A percentile compares a stretch with the other conserved stretches of the same genome.
phyloP scores from a whole-genome alignment of 2,888 invertebrate species.

The Nesidiocoris tenuis region DNA sequence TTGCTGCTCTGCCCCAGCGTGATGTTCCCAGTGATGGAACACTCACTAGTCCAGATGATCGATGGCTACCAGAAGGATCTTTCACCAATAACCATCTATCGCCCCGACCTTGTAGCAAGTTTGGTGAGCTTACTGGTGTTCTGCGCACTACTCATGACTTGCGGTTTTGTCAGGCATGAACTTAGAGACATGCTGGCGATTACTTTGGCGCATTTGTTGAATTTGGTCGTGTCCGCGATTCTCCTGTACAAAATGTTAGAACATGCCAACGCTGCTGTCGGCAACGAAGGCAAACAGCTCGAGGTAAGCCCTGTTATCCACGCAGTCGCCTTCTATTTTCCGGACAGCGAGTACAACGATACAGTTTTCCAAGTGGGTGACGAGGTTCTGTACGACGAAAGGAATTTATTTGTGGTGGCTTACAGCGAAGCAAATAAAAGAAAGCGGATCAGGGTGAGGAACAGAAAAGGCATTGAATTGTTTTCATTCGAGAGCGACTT shows the following conservation, averaged over 20 bases:
- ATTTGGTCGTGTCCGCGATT: neutral
- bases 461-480: neutral
- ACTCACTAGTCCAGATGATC: too few species aligned
- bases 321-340: neutral
- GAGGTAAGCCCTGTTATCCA: neutral
- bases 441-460: neutral
- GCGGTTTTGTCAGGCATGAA: neutral
- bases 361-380: neutral
- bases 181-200: neutral
- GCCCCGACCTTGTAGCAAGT: neutral
- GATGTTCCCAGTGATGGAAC: neutral
- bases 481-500: neutral
- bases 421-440: neutral
- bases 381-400: neutral
- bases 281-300: too few species aligned
- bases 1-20: neutral
- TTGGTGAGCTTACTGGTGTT: neutral
- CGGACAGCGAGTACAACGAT: neutral
- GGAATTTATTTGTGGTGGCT: neutral
- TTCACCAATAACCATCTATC: neutral
- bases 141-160: neutral
- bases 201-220: neutral
- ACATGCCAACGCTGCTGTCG: neutral
- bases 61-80: too few species aligned
- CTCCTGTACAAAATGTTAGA: neutral